phyloP scores from a whole-genome alignment of 2,888 invertebrate genomes.

The Tipula helvola region DNA sequence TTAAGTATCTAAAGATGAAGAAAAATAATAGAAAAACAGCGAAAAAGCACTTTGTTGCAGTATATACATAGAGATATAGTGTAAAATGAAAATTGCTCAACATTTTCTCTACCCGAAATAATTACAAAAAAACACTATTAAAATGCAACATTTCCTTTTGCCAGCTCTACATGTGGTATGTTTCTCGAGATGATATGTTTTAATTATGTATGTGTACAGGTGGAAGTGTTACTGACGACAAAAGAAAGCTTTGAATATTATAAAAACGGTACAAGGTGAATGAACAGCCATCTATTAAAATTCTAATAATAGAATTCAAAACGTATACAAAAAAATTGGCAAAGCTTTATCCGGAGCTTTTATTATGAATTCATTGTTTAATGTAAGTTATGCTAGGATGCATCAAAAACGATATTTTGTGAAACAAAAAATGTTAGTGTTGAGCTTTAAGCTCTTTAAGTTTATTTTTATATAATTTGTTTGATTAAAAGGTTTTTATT shows the following conservation, averaged over 20 bases:
- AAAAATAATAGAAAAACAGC: not conserved
- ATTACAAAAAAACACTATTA: not conserved
- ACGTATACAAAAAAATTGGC: too few species aligned
- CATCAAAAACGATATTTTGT: too few species aligned
- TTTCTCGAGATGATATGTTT: not conserved
- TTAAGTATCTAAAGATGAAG: not conserved
- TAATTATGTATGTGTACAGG: not conserved
- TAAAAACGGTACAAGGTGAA: not conserved
- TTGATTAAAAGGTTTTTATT: too few species aligned
- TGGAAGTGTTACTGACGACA: not conserved
- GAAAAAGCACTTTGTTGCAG: not conserved
- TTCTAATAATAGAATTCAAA: too few species aligned
- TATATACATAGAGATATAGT: not conserved
- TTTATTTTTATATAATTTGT: too few species aligned
- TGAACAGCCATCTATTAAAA: not conserved
- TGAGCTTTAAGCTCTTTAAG: too few species aligned
- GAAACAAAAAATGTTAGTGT: too few species aligned
- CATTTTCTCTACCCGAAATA: not conserved
- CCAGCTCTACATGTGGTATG: not conserved
- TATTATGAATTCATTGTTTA: too few species aligned
- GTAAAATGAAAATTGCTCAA: not conserved
- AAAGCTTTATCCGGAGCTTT: not conserved
- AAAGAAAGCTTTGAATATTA: not conserved
- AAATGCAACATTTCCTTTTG: not conserved
- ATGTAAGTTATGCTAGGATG: too few species aligned